Evolutionary conservation across 2,888 invertebrate genomes (phyloP), one percentile per base, ranked within the genome.

Genomic region (Kuschelorhynchus macadamiae): DNA sequence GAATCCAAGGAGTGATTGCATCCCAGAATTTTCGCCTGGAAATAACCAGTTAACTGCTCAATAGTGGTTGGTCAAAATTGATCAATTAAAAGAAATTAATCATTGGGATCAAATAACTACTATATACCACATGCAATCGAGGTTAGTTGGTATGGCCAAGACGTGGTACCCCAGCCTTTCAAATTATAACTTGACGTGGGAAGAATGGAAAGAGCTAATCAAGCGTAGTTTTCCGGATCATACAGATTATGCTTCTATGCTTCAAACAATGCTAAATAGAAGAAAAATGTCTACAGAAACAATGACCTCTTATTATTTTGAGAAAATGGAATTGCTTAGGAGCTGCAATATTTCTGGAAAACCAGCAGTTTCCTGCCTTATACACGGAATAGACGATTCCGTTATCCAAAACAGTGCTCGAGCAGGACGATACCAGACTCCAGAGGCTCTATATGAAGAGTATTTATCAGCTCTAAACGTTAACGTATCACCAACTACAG

Each of bases 151-250:
- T 2, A 32, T 72, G 25, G 72, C 74, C 8, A 57, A 55, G 33
- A 67, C 16, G 16, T 74, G 74, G 74, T 72, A 71, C 25, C 63
- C 71, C 41, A 71, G 63, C 18, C 61, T 74, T 18, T 12, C 60
- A 8, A 12, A 41, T 12, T 72, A 70, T 44, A 8, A 74, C 11
- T 44, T 50, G 11, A 67, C 59, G 5, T 74, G 74, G 71, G 33
- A 21, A 1, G 66, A 72, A 47, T 72, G 69, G 69, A 72, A 72
- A 36, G 36, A 4, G n/a, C 11, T 36, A 11, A 11, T 36, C 3
- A 25, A 25, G 7, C 3, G 7, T 5, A 25, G 25, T 25, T 25
- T 25, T 25, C 25, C 25, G 3, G 25, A 25, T 25, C 25, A 25
- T 25, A 25, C 25, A 3, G 25, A 25, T 7, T 25, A 25, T 25